Percentiles rank a stretch among this genome's conserved stretches.
Evolutionary conservation across 2,113 vertebrate genomes (phyloP).

Genomic region (Pachypanchax playfairii): DNA sequence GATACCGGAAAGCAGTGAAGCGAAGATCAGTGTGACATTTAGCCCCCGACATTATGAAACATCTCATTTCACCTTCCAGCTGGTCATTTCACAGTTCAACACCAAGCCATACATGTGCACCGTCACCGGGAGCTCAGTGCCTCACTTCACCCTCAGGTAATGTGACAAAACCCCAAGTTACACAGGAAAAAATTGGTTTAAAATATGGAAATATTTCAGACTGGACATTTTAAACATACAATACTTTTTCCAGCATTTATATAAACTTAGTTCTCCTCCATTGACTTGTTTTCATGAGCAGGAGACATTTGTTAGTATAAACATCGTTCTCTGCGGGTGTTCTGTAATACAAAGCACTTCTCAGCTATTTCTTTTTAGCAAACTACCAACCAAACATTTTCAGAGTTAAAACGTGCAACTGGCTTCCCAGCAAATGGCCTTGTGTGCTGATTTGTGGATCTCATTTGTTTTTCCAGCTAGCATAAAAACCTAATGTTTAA

Average conservation of each 20-base stretch:
- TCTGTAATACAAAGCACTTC: background rate
- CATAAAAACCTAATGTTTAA: conserved; percentile 43
- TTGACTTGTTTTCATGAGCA: background rate
- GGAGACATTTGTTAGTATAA: no score
- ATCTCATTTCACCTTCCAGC: conserved; percentile 84
- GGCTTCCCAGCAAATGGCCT: conserved; percentile 11
- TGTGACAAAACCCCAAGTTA: background rate
- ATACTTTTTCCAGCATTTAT: background rate
- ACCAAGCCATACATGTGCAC: conserved; percentile 85
- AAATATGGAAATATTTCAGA: no score
- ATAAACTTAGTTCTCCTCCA: background rate
- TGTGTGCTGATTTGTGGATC: conserved; percentile 28
- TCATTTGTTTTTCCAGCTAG: conserved; percentile 26
- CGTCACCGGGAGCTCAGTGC: conserved; percentile 85
- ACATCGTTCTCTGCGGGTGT: background rate
- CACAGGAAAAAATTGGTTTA: no score
- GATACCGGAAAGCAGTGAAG: conserved; percentile 85
- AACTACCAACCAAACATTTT: background rate
- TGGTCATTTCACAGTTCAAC: conserved; percentile 88
- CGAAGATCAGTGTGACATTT: conserved; percentile 81
- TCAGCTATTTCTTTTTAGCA: conserved; percentile 3
- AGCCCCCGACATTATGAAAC: conserved; percentile 85
- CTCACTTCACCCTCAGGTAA: conserved; percentile 78
- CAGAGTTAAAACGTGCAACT: background rate
- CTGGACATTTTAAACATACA: no score